These are phyloP conservation scores for Cheilosia vulpina DNA, from an alignment of 2,888 invertebrate species.

Conservation along the genomic window DNA sequence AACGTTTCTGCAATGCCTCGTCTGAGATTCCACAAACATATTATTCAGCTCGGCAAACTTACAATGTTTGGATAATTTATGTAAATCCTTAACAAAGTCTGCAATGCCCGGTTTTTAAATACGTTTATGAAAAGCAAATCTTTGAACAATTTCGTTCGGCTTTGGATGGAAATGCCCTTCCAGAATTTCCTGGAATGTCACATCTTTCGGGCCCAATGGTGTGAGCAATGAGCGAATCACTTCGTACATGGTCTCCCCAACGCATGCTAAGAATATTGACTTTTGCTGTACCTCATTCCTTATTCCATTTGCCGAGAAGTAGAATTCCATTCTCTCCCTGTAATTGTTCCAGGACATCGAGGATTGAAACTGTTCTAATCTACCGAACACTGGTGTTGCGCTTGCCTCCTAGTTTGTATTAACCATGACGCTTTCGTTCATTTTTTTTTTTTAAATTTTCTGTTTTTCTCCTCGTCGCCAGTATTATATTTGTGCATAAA, in stretches of 20 bases:
- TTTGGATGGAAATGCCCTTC: slow-evolving; percentile 29
- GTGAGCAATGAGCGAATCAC: slow-evolving; percentile 21
- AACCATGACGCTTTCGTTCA: no score
- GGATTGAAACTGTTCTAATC: no score
- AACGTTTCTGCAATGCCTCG: slow-evolving; percentile 17
- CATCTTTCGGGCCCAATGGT: slow-evolving; percentile 28
- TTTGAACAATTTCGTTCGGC: slow-evolving; percentile 24
- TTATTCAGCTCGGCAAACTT: slow-evolving; percentile 25
- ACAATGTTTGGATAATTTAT: slow-evolving; percentile 19
- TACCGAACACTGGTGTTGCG: no score
- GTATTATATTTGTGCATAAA: no score
- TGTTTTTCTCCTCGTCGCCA: neutral
- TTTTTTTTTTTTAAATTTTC: no score
- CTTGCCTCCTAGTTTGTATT: no score
- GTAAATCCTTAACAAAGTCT: slow-evolving; percentile 25
- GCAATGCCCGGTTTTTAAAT: slow-evolving; percentile 23
- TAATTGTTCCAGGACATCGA: no score
- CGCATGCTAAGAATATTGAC: slow-evolving; percentile 33
- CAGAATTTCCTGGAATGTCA: slow-evolving; percentile 18
- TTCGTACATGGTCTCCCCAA: slow-evolving; percentile 23
- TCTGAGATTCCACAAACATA: slow-evolving; percentile 17
- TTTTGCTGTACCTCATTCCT: slow-evolving; percentile 6
- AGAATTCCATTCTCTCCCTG: no score
- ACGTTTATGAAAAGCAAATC: slow-evolving; percentile 22
- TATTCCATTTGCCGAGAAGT: neutral